Percentiles rank a stretch among this genome's conserved stretches.
phyloP scores from a whole-genome alignment of 2,113 vertebrate species.

The Archilochus colubris region DNA sequence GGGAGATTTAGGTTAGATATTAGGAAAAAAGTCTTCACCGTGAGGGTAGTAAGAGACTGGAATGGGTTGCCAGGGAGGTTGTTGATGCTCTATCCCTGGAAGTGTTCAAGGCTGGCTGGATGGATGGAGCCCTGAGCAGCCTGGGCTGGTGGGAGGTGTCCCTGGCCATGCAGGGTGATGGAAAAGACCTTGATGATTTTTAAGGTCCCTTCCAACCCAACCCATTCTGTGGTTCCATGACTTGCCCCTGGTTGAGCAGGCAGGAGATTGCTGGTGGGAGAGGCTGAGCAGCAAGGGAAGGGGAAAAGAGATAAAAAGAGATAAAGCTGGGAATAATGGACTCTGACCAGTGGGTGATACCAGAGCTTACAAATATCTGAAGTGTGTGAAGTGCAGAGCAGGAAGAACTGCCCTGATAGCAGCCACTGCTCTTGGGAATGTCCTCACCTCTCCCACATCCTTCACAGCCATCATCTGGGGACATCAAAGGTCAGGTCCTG shows the following conservation, averaged over 20 bases:
- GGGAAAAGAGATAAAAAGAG: background rate
- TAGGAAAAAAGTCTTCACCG: too few relatives aligned
- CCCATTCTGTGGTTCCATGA: too few relatives aligned
- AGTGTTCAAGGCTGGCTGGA: too few relatives aligned
- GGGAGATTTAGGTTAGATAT: too few relatives aligned
- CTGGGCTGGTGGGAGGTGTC: too few relatives aligned
- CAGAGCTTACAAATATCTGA: background rate
- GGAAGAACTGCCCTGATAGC: background rate
- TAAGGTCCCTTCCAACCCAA: too few relatives aligned
- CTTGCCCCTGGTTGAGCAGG: background rate
- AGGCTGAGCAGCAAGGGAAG: background rate
- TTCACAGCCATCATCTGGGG: fast-evolving
- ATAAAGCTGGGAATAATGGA: background rate
- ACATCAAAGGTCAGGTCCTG: background rate
- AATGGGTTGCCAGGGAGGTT: too few relatives aligned
- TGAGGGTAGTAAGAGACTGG: too few relatives aligned
- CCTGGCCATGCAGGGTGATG: too few relatives aligned
- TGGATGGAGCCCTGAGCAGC: too few relatives aligned
- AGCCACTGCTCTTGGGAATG: background rate
- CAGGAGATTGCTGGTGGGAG: background rate
- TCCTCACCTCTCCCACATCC: background rate
- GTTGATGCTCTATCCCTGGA: too few relatives aligned
- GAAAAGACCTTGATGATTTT: too few relatives aligned
- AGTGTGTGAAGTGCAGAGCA: background rate
- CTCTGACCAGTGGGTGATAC: background rate